Percentiles rank a stretch among this genome's conserved stretches.
Evolutionary conservation across 2,797 vertebrate species (phyloP).

Genomic region (Ctenochaetus hawaiiensis): DNA sequence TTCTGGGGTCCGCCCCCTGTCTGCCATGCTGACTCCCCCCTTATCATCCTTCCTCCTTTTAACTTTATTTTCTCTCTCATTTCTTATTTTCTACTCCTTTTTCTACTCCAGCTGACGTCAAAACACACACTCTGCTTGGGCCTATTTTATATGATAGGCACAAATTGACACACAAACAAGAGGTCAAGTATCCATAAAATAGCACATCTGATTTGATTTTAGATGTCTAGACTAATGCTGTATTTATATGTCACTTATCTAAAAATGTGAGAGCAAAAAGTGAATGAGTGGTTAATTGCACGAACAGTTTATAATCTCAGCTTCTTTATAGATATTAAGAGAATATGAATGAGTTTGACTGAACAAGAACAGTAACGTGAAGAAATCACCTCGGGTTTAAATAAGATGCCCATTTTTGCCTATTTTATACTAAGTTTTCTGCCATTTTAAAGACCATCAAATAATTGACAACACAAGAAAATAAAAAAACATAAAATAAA

Average conservation of each 20-base stretch:
- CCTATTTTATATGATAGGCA: too few relatives aligned
- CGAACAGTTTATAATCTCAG: too few relatives aligned
- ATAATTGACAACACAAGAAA: neutral
- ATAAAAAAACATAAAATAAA: neutral
- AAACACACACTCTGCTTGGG: neutral
- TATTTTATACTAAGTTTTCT: neutral
- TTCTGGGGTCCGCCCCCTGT: conserved; percentile 27
- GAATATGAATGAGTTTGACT: too few relatives aligned
- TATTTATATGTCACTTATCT: too few relatives aligned
- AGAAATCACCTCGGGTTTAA: too few relatives aligned
- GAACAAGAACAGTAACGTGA: too few relatives aligned
- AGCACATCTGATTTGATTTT: too few relatives aligned
- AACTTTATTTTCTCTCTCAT: conserved; percentile 9
- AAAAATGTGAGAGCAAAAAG: too few relatives aligned
- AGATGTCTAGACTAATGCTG: neutral
- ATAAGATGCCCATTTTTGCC: neutral
- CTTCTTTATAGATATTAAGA: too few relatives aligned
- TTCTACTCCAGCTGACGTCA: conserved; percentile 2
- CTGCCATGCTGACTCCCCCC: conserved; percentile 56
- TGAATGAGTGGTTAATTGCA: too few relatives aligned
- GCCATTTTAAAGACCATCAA: neutral
- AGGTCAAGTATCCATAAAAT: too few relatives aligned
- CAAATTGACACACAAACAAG: too few relatives aligned
- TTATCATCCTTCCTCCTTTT: conserved; percentile 43
- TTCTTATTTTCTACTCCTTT: conserved; percentile 17